A percentile compares a stretch with the other conserved stretches of the same genome.
Evolutionary conservation across 35 echinoderm and acorn worm genomes (phyloP).

Genomic region (Holothuria glaberrima): DNA sequence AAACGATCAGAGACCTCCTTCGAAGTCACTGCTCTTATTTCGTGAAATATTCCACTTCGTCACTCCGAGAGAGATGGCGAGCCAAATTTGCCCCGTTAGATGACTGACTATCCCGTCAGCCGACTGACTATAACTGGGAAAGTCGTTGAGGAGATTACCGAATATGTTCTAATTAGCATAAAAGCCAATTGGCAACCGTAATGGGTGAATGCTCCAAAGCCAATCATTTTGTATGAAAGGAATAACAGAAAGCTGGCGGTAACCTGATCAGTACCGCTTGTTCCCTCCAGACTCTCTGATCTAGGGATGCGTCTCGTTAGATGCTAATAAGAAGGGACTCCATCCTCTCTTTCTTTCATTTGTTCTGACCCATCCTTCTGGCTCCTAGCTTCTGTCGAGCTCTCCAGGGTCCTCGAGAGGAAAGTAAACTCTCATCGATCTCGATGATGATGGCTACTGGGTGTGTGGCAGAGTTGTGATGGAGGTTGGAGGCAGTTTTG

Average conservation of each 20-base stretch:
- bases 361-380: not conserved
- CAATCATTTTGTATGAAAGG: not conserved
- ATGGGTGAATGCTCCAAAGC: not conserved
- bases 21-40: too few species aligned
- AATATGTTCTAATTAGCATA: conserved; percentile 34
- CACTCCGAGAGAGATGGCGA: too few species aligned
- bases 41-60: too few species aligned
- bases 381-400: conserved; percentile 9
- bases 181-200: conserved; percentile 29
- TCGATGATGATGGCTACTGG: conserved; percentile 8
- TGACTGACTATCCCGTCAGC: too few species aligned
- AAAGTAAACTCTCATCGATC: conserved; percentile 37
- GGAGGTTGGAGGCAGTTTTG: not conserved
- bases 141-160: too few species aligned
- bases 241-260: conserved; percentile 9
- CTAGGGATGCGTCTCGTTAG: too few species aligned
- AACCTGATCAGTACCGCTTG: not conserved
- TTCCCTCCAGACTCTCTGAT: too few species aligned
- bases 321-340: too few species aligned
- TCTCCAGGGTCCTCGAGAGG: conserved; percentile 16
- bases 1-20: too few species aligned
- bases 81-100: too few species aligned
- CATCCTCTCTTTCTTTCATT: not conserved
- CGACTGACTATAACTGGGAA: too few species aligned
- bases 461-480: conserved; percentile 1